A percentile compares a stretch with the other conserved stretches of the same genome.
phyloP scores from a whole-genome alignment of 2,888 invertebrate species.

The Poecilus cupreus region DNA sequence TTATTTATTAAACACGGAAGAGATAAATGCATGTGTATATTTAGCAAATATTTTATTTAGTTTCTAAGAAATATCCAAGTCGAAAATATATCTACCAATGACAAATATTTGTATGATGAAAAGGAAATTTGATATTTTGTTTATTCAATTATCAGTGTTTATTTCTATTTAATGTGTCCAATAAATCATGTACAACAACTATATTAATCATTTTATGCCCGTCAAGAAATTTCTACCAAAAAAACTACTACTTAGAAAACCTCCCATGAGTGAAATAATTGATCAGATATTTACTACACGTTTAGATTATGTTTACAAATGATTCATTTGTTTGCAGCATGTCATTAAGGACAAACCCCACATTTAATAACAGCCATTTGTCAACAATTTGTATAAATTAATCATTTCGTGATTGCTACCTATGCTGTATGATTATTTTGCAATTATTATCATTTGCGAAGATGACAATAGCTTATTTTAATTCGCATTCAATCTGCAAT shows the following conservation, averaged over 20 bases:
- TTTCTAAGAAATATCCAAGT: not conserved
- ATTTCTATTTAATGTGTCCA: not conserved
- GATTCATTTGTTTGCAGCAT: constrained; percentile 25
- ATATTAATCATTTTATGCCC: not conserved
- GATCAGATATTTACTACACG: not conserved
- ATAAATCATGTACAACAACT: not conserved
- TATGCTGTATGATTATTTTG: constrained; percentile 28
- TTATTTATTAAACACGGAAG: not conserved
- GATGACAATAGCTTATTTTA: constrained; percentile 44
- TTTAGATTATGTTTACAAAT: constrained; percentile 26
- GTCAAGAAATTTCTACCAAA: not conserved
- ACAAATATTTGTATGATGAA: not conserved
- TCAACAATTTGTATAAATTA: constrained; percentile 48
- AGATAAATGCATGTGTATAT: not conserved
- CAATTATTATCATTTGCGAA: constrained; percentile 39
- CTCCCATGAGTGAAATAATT: not conserved
- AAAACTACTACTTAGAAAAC: not conserved
- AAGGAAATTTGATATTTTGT: not conserved
- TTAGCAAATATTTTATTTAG: not conserved
- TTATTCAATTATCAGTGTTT: not conserved
- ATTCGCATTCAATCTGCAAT: constrained; percentile 29
- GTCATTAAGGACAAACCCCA: constrained; percentile 25
- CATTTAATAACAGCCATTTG: constrained; percentile 38
- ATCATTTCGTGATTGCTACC: constrained; percentile 40
- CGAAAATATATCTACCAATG: not conserved